Conservation (phyloP, 2,888 invertebrate genomes). For the Mimachlamys varia region DNA sequence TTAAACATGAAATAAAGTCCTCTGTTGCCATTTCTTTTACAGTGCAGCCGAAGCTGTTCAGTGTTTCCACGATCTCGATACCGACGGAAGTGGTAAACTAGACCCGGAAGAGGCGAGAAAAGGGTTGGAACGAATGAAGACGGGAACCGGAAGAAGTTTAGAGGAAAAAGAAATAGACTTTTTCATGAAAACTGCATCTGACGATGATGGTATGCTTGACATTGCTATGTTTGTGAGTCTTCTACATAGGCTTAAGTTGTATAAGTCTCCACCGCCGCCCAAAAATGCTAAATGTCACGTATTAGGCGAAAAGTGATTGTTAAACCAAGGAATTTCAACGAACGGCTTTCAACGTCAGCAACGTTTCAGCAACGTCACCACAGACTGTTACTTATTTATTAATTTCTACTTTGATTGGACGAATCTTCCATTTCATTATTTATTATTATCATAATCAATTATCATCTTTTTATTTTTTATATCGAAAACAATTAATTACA, state of each 20-base stretch:
- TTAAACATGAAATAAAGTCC: neutral
- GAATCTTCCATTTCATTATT: neutral
- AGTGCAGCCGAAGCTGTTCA: conserved; percentile 77
- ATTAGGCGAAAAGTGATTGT: conserved; percentile 39
- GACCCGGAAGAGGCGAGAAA: conserved; percentile 75
- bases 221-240: conserved; percentile 77
- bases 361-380: no score
- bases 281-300: conserved; percentile 60
- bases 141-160: conserved; percentile 71
- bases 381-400: no score
- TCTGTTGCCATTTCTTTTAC: conserved; percentile 37
- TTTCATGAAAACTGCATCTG: conserved; percentile 76
- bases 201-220: conserved; percentile 76
- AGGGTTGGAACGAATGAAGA: conserved; percentile 73
- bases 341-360: no score
- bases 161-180: conserved; percentile 78
- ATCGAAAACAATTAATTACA: neutral
- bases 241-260: conserved; percentile 75
- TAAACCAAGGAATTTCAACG: no score
- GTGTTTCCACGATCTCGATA: conserved; percentile 77
- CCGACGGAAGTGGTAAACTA: conserved; percentile 76
- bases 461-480: neutral
- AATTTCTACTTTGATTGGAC: no score
- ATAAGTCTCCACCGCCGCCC: conserved; percentile 73
- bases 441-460: neutral